These are phyloP conservation scores for Catostomus latipinnis DNA, from an alignment of 2,797 vertebrate species.

Conservation along the genomic window DNA sequence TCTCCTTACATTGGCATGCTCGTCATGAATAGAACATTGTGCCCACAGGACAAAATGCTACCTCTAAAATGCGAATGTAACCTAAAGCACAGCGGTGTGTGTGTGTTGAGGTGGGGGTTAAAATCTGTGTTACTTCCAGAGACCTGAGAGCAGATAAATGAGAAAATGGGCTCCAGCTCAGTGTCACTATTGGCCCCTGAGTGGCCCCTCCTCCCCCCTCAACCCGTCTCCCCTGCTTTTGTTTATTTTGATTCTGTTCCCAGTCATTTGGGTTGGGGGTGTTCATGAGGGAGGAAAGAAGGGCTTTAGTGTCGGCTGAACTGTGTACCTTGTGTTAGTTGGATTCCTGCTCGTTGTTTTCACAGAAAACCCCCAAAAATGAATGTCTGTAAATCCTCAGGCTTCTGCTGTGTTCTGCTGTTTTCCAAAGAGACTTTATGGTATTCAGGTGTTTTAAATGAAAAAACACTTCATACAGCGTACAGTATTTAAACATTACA, in stretches of 20 bases:
- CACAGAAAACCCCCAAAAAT: constrained; percentile 8
- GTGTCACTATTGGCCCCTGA: constrained; percentile 66
- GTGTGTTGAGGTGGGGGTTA: constrained; percentile 20
- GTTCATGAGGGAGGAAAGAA: constrained; percentile 14
- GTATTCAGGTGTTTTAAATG: constrained; percentile 1
- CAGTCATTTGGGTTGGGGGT: constrained; percentile 62
- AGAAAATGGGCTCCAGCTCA: constrained; percentile 77
- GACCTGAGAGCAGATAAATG: constrained; percentile 78
- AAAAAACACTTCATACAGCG: neutral
- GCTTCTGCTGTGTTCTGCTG: neutral
- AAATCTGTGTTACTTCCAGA: constrained; percentile 62
- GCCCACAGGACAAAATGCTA: constrained; percentile 68
- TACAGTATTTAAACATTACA: neutral
- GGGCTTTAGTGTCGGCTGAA: constrained; percentile 53
- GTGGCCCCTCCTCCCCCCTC: constrained; percentile 44
- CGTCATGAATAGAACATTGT: constrained; percentile 80
- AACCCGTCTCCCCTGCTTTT: constrained; percentile 60
- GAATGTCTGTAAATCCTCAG: neutral
- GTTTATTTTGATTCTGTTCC: constrained; percentile 81
- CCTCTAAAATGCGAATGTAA: constrained; percentile 74
- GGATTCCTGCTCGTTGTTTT: constrained; percentile 45
- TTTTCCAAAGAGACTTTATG: neutral
- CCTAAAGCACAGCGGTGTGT: constrained; percentile 49
- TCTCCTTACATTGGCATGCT: constrained; percentile 59
- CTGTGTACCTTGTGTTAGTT: constrained; percentile 65